Evolutionary conservation across 2,797 vertebrate genomes (phyloP).

Genomic region (Pogonophryne albipinna): DNA sequence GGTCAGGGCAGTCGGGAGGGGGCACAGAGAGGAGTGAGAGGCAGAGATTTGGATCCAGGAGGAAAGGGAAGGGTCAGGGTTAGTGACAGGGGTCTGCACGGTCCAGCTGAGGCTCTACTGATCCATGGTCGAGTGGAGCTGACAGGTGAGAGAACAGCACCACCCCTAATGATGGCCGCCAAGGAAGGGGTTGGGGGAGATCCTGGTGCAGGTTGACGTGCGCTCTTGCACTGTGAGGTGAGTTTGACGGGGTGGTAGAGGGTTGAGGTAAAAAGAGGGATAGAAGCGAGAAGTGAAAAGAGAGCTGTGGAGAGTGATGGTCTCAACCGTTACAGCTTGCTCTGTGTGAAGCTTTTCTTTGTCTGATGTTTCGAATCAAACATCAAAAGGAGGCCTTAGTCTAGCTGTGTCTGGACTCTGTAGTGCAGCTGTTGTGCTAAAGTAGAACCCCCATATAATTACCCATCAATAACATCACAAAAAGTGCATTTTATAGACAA

Average conservation of each 20-base stretch:
- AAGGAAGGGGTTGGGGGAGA: conserved; percentile 62
- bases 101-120: conserved; percentile 81
- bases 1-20: conserved; percentile 43
- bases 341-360: conserved; percentile 64
- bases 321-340: conserved; percentile 57
- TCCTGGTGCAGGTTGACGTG: conserved; percentile 42
- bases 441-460: conserved; percentile 17
- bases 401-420: conserved; percentile 8
- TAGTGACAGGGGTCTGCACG: conserved; percentile 74
- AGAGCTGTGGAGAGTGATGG: conserved; percentile 57
- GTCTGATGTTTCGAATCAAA: conserved; percentile 47
- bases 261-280: conserved; percentile 25
- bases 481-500: conserved; percentile 7
- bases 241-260: conserved; percentile 53
- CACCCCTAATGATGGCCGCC: conserved; percentile 80
- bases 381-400: conserved; percentile 34
- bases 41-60: conserved; percentile 52
- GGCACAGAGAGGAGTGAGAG: conserved; percentile 37
- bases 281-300: conserved; percentile 32
- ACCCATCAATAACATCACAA: conserved; percentile 1
- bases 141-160: conserved; percentile 84
- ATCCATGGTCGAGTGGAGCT: conserved; percentile 80
- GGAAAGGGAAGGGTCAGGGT: conserved; percentile 65
- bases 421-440: background rate
- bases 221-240: conserved; percentile 26